Evolutionary conservation across 2,797 vertebrate genomes (phyloP).

Genomic region (Aselliscus stoliczkanus): DNA sequence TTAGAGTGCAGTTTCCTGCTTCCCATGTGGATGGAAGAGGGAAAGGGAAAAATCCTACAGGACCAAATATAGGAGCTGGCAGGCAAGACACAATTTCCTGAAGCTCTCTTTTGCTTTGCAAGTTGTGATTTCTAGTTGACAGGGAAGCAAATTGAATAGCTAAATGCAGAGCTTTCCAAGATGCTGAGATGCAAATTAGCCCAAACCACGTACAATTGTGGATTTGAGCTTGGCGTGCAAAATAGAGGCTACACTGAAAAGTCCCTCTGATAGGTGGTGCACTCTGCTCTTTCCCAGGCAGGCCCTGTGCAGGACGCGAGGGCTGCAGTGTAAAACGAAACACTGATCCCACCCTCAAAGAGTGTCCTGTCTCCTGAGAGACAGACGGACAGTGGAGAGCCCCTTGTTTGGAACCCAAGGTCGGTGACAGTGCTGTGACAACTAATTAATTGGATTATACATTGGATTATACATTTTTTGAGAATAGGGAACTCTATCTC

Average conservation of each 20-base stretch:
- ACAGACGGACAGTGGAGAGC: not conserved
- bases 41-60: not conserved
- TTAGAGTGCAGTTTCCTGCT: not conserved
- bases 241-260: not conserved
- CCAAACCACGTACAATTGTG: not conserved
- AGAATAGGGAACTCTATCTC: not conserved
- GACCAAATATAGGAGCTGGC: not conserved
- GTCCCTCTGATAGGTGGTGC: not conserved
- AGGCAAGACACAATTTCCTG: not conserved
- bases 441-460: not conserved
- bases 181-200: constrained; percentile 8
- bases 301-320: not conserved
- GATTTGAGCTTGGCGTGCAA: not conserved
- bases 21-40: not conserved
- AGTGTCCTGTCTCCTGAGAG: not conserved
- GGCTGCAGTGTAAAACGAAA: not conserved
- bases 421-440: rapidly evolving
- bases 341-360: rapidly evolving
- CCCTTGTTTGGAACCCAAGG: not conserved
- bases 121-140: constrained; percentile 41
- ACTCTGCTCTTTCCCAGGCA: not conserved
- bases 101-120: not conserved
- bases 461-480: not conserved
- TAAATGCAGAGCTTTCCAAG: constrained; percentile 18
- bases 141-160: constrained; percentile 5